Percentiles rank a stretch among this genome's conserved stretches.
phyloP scores from a whole-genome alignment of 1,140 invertebrate species.

The Drosophila repletoides region DNA sequence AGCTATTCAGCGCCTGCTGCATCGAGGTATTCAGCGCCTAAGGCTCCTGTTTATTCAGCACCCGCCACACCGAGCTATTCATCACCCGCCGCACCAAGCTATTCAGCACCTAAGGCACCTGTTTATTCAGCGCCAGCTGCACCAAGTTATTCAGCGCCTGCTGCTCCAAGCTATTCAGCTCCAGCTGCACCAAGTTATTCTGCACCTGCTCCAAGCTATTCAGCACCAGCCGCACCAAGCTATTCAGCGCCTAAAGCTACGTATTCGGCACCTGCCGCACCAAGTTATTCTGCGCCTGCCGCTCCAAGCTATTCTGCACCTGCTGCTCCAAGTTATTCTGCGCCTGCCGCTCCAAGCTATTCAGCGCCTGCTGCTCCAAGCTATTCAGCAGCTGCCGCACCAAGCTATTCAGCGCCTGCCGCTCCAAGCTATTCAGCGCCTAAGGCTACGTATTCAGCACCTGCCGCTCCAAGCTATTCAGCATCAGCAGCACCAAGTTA shows the following conservation, averaged over 20 bases:
- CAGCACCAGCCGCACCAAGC: constrained; percentile 1
- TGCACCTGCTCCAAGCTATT: constrained; percentile 19
- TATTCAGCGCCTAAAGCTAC: constrained; percentile 19
- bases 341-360: constrained; percentile 25
- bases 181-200: constrained; percentile 14
- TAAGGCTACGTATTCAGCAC: not conserved
- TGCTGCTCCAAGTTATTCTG: constrained; percentile 11
- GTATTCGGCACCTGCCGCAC: constrained; percentile 21
- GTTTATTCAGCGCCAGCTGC: constrained; percentile 11
- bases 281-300: constrained; percentile 20
- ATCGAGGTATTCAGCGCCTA: constrained; percentile 24
- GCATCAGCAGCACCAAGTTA: not conserved
- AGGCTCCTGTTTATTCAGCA: too few species aligned
- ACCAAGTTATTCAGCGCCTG: constrained; percentile 3
- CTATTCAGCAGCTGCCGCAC: constrained; percentile 20
- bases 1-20: constrained; percentile 28
- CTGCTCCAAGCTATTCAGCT: constrained; percentile 7
- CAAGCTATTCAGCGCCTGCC: constrained; percentile 18
- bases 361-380: constrained; percentile 25
- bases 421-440: constrained; percentile 31
- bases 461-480: not conserved
- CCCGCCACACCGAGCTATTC: constrained; percentile 8
- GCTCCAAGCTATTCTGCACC: constrained; percentile 25
- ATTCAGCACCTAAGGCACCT: constrained; percentile 7
- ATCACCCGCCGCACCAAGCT: constrained; percentile 4